These are phyloP conservation scores for Hystrix brachyura DNA, from an alignment of 2,113 vertebrate species.

Conservation along the genomic window DNA sequence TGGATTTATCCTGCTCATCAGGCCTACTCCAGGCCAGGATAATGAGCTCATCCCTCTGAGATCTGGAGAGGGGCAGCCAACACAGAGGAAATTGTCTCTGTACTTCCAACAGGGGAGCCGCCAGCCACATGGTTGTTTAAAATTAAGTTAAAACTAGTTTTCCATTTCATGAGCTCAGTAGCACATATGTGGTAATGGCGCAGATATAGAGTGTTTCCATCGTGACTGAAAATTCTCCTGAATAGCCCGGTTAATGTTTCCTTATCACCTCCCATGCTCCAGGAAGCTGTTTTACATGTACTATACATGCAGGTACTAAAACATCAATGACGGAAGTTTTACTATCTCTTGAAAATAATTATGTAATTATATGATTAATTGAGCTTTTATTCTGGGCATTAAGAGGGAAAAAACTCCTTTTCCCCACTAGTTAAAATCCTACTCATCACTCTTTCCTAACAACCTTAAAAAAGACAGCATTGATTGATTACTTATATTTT, in stretches of 20 bases:
- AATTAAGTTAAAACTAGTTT: slow-evolving; percentile 19
- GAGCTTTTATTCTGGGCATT: background rate
- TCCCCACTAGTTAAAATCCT: background rate
- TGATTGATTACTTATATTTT: background rate
- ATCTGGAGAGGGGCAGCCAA: background rate
- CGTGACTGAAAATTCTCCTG: background rate
- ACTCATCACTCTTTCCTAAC: background rate
- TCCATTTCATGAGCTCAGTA: background rate
- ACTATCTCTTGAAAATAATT: background rate
- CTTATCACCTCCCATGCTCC: background rate
- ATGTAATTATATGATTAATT: background rate
- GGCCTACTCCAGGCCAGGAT: background rate
- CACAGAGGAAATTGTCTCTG: background rate
- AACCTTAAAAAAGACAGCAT: background rate
- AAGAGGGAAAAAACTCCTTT: background rate
- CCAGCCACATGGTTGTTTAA: background rate
- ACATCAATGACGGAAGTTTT: background rate
- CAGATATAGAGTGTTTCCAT: background rate
- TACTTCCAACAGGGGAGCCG: background rate
- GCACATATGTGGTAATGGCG: background rate
- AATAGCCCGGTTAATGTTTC: background rate
- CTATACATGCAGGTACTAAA: background rate
- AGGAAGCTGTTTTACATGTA: background rate
- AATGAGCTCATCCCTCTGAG: background rate
- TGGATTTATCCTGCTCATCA: background rate